Base-by-base conservation (phyloP, 2,888 invertebrate species). In the Eugnorisma glareosa region DNA sequence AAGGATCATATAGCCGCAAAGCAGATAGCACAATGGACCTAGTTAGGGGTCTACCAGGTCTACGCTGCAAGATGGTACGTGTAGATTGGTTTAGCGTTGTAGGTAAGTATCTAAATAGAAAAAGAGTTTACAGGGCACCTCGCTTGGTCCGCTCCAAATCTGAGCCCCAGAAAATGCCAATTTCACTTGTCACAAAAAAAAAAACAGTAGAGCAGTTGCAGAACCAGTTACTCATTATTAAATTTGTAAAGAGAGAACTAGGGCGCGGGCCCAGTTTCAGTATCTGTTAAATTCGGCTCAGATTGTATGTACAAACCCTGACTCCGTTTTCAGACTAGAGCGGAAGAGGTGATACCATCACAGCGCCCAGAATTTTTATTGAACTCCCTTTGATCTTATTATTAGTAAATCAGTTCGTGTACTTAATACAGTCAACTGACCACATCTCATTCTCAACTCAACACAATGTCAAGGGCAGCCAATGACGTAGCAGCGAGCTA, bases 391-490 rank as follows among this genome's bases (percentile, higher is more conserved):
- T 71, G 18, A 68, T 48, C 40, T 57, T 73, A 66, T 37, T 61
- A 77, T 59, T 73, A 81, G 67, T 70, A 37, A 37, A 59, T n/a
- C 31, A 31, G 61, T 4, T 21, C 31, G 21, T 61, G 21, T 11
- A 73, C 54, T 54, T 8, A 45, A 28, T 69, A 66, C 73, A 82
- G 71, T 61, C 64, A 59, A 59, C 51, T 70, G 66, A 48, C 64
- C 43, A 31, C 64, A n/a, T n/a, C n/a, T n/a, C n/a, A n/a, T n/a
- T n/a, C n/a, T n/a, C n/a, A 72, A 66, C 28, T 71, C 63, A 59
- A 69, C 28, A 67, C 89, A 90, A 86, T 89, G 89, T 90, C 90
- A 90, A 89, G 90, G 89, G 81, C 83, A 71, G 21, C 18, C 11
- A 67, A 69, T 78, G 78, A 81, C 77, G 74, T 82, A 59, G 70